Percentiles rank a stretch among this genome's conserved stretches.
Conservation (phyloP, 1,140 invertebrate genomes). For the Drosophila erecta region DNA sequence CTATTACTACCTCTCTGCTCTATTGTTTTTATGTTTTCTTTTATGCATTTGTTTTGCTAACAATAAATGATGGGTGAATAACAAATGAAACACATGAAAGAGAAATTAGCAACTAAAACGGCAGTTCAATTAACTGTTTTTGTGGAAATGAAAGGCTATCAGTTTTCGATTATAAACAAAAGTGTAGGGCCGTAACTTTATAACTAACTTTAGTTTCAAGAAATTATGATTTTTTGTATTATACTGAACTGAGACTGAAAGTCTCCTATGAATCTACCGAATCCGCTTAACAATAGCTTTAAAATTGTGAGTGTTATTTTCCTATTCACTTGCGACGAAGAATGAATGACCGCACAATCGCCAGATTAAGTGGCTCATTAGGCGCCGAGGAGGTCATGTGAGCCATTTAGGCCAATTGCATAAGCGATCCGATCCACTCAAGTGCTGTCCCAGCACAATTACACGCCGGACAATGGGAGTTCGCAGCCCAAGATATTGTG, state of each 20-base stretch:
- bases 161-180: too few relatives aligned
- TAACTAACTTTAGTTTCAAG: too few relatives aligned
- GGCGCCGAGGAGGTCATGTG: slow-evolving; percentile 54
- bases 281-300: background rate
- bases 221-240: too few relatives aligned
- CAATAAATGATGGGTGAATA: slow-evolving; percentile 59
- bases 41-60: slow-evolving; percentile 44
- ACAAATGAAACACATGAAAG: slow-evolving; percentile 34
- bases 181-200: slow-evolving; percentile 2
- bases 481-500: background rate
- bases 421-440: slow-evolving; percentile 19
- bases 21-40: slow-evolving; percentile 25
- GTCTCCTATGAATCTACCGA: background rate
- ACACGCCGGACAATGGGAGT: slow-evolving; percentile 6
- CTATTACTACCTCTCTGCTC: slow-evolving; percentile 33
- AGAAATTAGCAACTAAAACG: slow-evolving; percentile 37
- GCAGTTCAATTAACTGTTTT: slow-evolving; percentile 65
- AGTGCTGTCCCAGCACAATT: background rate
- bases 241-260: too few relatives aligned
- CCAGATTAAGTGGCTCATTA: slow-evolving; percentile 46
- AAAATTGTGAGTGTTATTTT: slow-evolving; percentile 39
- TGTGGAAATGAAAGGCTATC: slow-evolving; percentile 18
- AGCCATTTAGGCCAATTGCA: slow-evolving; percentile 58
- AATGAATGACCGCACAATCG: slow-evolving; percentile 26
- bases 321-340: slow-evolving; percentile 28